These are phyloP conservation scores for Planococcus citri DNA, from an alignment of 1,140 invertebrate species.

Conservation along the genomic window DNA sequence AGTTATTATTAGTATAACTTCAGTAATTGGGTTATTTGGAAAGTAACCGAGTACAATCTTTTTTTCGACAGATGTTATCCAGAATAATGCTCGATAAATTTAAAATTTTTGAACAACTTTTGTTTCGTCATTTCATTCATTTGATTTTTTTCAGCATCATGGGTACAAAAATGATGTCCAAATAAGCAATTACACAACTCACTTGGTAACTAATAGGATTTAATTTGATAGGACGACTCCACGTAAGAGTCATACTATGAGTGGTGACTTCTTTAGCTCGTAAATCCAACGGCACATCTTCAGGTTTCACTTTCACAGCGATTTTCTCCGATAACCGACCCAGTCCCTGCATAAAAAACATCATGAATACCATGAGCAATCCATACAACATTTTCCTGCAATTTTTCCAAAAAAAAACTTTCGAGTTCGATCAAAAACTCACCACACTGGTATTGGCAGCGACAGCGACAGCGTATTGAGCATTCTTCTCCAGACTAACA, in stretches of 20 bases:
- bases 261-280: constrained; percentile 76
- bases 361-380: neutral
- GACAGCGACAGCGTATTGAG: constrained; percentile 84
- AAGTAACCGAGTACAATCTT: too few relatives aligned
- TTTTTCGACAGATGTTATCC: too few relatives aligned
- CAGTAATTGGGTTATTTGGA: too few relatives aligned
- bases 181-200: too few relatives aligned
- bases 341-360: constrained; percentile 32
- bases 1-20: too few relatives aligned
- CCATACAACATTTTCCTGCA: neutral
- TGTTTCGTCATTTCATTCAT: too few relatives aligned
- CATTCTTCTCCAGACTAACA: constrained; percentile 76
- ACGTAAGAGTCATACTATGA: constrained; percentile 79
- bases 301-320: constrained; percentile 76
- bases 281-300: constrained; percentile 78
- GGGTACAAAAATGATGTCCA: too few relatives aligned
- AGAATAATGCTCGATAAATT: too few relatives aligned
- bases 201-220: constrained; percentile 70
- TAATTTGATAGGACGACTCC: constrained; percentile 80
- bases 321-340: constrained; percentile 46
- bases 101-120: too few relatives aligned
- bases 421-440: constrained; percentile 16
- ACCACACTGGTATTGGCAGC: constrained; percentile 53
- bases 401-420: neutral
- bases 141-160: too few relatives aligned